phyloP scores from a whole-genome alignment of 2,113 vertebrate genomes.

The Phrynocephalus versicolor region DNA sequence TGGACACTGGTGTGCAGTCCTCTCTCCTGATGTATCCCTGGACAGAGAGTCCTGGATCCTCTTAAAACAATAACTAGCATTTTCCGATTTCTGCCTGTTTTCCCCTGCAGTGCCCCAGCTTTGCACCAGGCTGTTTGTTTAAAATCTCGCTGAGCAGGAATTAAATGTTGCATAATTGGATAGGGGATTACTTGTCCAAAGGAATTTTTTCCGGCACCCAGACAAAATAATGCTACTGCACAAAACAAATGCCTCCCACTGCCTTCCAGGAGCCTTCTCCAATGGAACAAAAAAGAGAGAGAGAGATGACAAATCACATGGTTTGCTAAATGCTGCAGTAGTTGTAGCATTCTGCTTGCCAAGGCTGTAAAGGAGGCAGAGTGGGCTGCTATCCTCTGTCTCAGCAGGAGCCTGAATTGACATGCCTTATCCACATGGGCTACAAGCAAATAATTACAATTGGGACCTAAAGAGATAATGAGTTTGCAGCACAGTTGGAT shows the following conservation, averaged over 20 bases:
- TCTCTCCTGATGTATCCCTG: neutral
- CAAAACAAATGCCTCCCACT: conserved; percentile 14
- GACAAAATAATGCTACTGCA: neutral
- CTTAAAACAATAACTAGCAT: neutral
- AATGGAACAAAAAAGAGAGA: neutral
- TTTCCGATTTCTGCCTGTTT: neutral
- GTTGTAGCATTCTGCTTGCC: conserved; percentile 28
- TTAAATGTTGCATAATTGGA: neutral
- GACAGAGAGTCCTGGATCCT: neutral
- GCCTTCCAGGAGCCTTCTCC: conserved; percentile 28
- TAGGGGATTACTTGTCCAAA: neutral
- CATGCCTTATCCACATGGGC: conserved; percentile 4
- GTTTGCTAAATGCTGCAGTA: conserved; percentile 28
- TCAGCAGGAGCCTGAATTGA: conserved; percentile 26
- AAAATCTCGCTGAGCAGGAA: neutral
- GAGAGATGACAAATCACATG: conserved; percentile 12
- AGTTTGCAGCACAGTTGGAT: neutral
- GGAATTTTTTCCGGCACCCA: neutral
- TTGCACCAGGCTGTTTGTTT: neutral
- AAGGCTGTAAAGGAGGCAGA: neutral
- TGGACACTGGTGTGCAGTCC: neutral
- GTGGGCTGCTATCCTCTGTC: conserved; percentile 29
- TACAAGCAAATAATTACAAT: conserved; percentile 49
- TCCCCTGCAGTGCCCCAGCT: too few relatives aligned
- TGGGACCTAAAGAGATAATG: neutral